Evolutionary conservation across 2,888 invertebrate species (phyloP), one percentile per base, ranked within the genome.

Genomic region (Drosophila crucigera): DNA sequence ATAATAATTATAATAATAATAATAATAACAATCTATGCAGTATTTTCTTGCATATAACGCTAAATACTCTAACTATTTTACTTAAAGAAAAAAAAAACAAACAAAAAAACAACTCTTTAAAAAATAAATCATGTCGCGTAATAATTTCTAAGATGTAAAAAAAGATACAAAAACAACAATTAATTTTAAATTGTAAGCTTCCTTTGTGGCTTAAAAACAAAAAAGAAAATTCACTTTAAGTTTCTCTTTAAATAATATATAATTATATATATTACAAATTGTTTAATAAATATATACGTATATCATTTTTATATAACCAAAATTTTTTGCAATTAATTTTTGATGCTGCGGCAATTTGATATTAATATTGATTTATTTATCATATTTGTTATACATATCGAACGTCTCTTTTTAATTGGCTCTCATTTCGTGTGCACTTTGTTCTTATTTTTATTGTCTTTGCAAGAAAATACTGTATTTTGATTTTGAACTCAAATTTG

Each of bases 21-120:
- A 25, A 56, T 55, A 25, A 52, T 28, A 58, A 63, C 43, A 25
- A 55, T 61, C 62, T 76, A 87, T 89, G 89, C 87, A 82, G 88
- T 89, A 89, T 89, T 89, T 89, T 87, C 87, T 87, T 87, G 89
- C 88, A 87, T 87, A 80, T 63, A 61, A 79, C 73, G 74, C 71
- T 69, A 53, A 83, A 76, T 76, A 80, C 75, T 75, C 76, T 56
- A 67, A 66, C 53, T 58, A 73, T 35, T 62, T 71, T 53, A 84
- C 54, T 72, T 75, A 67, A 43, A 35, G 33, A 65, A 59, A 47
- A 53, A 33, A 56, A 43, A 22, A 7, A 22, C n/a, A n/a, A n/a
- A n/a, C n/a, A n/a, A n/a, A 2, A 47, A 64, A 71, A 64, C 37
- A 59, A 35, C 37, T 41, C 39, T 41, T 41, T 41, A 10, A 41